phyloP scores from a whole-genome alignment of 2,113 vertebrate genomes.

The Pseudolaguvia tuberculata region DNA sequence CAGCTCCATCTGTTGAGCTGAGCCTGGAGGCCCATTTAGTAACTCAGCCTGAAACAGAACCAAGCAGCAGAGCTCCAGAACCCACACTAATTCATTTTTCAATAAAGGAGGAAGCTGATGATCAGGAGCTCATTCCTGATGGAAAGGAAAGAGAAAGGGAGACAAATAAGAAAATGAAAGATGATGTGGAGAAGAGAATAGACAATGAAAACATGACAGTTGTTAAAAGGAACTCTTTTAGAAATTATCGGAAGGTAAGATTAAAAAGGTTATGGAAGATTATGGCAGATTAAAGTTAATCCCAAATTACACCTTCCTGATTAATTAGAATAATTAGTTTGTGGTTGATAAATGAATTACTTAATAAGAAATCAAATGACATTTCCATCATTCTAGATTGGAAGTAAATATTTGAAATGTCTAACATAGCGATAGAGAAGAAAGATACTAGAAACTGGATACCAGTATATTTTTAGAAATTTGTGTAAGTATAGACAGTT shows the following conservation, averaged over 20 bases:
- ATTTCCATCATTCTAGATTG: not conserved
- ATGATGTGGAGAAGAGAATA: conserved; percentile 51
- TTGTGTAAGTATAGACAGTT: too few species aligned
- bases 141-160: conserved; percentile 33
- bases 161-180: conserved; percentile 47
- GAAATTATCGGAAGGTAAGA: conserved; percentile 68
- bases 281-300: conserved; percentile 17
- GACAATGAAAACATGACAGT: conserved; percentile 55
- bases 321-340: too few species aligned
- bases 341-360: not conserved
- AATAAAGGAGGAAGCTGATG: conserved; percentile 38
- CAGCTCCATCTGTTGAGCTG: not conserved
- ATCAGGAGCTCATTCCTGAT: conserved; percentile 39
- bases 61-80: conserved; percentile 11
- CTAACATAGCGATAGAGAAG: not conserved
- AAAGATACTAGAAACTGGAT: too few species aligned
- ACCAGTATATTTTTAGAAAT: not conserved
- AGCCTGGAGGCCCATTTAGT: conserved; percentile 16
- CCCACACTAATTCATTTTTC: conserved; percentile 29
- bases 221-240: conserved; percentile 62
- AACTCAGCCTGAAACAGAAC: not conserved
- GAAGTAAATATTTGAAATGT: not conserved
- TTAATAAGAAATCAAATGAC: not conserved
- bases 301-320: too few species aligned
- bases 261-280: conserved; percentile 32